phyloP scores from a whole-genome alignment of 2,888 invertebrate genomes.

The Deilephila porcellus region DNA sequence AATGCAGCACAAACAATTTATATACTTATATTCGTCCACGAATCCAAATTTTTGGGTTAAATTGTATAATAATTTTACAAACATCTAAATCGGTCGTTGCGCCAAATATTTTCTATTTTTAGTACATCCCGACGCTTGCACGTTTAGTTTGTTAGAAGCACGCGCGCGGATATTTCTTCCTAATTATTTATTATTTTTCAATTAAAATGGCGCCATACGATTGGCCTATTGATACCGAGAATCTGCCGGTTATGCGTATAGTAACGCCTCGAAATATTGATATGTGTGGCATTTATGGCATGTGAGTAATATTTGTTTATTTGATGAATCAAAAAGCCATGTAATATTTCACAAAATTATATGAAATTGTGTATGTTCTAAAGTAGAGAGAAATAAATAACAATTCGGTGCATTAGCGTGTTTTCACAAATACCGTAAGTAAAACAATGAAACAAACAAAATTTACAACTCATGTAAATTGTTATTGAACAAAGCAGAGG shows the following conservation, averaged over 20 bases:
- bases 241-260: conserved; percentile 73
- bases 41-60: background rate
- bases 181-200: conserved; percentile 12
- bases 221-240: conserved; percentile 67
- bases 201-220: conserved; percentile 63
- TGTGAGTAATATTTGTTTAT: conserved; percentile 57
- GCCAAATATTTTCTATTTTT: conserved; percentile 29
- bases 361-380: too few species aligned
- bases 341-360: background rate
- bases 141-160: background rate
- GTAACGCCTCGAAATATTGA: conserved; percentile 64
- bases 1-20: background rate
- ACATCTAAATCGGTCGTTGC: background rate
- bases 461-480: too few species aligned
- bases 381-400: too few species aligned
- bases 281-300: conserved; percentile 69
- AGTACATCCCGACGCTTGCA: conserved; percentile 12
- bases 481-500: too few species aligned
- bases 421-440: too few species aligned
- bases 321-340: conserved; percentile 10
- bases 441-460: too few species aligned
- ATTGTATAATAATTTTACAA: conserved; percentile 3
- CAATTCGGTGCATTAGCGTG: too few species aligned
- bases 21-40: background rate
- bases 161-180: background rate